Base-by-base conservation (phyloP, 2,888 invertebrate species). In the Leptura quadrifasciata region DNA sequence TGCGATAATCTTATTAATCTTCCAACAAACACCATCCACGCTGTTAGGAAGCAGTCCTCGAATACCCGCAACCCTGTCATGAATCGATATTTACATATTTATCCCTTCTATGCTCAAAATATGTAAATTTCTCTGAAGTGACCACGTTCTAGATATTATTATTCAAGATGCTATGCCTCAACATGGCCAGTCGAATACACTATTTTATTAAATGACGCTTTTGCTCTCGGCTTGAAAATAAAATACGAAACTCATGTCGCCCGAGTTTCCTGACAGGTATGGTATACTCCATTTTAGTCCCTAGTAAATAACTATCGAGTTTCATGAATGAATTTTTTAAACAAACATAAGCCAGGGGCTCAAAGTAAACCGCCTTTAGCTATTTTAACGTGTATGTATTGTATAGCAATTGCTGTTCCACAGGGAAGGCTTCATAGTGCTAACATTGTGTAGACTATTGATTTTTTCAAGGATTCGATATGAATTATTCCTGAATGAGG, bases 1-100 rank as follows among this genome's bases (percentile, higher is more conserved):
- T 20, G 63, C 12, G 18, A 20, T 63, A 63, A 63, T 63, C 63
- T 63, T 63, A 63, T 63, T 63, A 63, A 63, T 63, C 63, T 20
- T 39, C 39, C 20, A 17, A 63, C 63, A 63, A 63, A 63, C 63
- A 63, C 18, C 39, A 20, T 35, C 20, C 39, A 39, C 20, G 63
- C 27, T 27, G 63, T 18, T 63, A 39, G 17, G 39, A 10, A 63
- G 15, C 58, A 24, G 21, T 21, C 58, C 58, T 24, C 58, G 6
- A 58, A 58, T 39, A 39, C 20, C 63, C 63, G 15, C 20, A 39
- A 39, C 63, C 63, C 18, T 18, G 63, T 20, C 63, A 39, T 47
- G 39, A 21, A 63, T 63, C 39, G 63, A 39, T 63, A 63, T 63
- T 63, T 39, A 63, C 63, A 63, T 39, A 63, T 20, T 35, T 39